These are phyloP conservation scores for Priocnemis perturbator DNA, from an alignment of 2,888 invertebrate genomes.

Conservation along the genomic window DNA sequence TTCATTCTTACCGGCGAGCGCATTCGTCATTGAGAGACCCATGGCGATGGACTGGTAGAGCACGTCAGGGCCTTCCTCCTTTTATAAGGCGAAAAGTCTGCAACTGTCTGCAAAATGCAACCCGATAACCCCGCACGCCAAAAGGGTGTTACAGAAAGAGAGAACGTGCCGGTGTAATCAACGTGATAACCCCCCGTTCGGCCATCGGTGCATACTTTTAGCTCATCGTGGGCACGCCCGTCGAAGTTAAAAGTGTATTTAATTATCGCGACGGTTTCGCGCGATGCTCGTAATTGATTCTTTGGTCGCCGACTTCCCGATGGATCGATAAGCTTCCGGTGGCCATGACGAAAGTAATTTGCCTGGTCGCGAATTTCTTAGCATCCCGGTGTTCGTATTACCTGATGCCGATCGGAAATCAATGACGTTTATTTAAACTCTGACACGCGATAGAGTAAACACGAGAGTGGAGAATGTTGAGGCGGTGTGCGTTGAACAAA, in stretches of 20 bases:
- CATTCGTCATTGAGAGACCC: slow-evolving; percentile 57
- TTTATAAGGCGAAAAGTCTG: slow-evolving; percentile 66
- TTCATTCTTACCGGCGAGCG: slow-evolving; percentile 57
- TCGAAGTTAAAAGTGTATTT: background rate
- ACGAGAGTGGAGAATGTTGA: too few species aligned
- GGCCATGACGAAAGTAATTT: too few species aligned
- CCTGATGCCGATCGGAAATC: too few species aligned
- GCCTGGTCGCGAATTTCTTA: too few species aligned
- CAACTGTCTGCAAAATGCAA: slow-evolving; percentile 50
- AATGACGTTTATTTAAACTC: too few species aligned
- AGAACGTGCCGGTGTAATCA: slow-evolving; percentile 49
- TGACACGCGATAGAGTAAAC: too few species aligned
- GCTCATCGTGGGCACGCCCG: slow-evolving; percentile 7
- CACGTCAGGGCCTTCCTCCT: slow-evolving; percentile 48
- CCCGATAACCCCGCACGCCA: slow-evolving; percentile 59
- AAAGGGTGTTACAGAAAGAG: slow-evolving; percentile 52
- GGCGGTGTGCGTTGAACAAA: too few species aligned
- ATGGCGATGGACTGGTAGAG: slow-evolving; percentile 62
- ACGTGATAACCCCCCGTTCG: slow-evolving; percentile 63
- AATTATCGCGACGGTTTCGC: background rate
- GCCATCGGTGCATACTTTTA: slow-evolving; percentile 47
- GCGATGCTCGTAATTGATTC: too few species aligned
- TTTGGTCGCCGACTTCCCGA: too few species aligned
- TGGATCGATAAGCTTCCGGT: too few species aligned
- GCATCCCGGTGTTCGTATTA: too few species aligned